Percentiles rank a stretch among this genome's conserved stretches.
Evolutionary conservation across 2,888 invertebrate species (phyloP).

Genomic region (Arge pagana): DNA sequence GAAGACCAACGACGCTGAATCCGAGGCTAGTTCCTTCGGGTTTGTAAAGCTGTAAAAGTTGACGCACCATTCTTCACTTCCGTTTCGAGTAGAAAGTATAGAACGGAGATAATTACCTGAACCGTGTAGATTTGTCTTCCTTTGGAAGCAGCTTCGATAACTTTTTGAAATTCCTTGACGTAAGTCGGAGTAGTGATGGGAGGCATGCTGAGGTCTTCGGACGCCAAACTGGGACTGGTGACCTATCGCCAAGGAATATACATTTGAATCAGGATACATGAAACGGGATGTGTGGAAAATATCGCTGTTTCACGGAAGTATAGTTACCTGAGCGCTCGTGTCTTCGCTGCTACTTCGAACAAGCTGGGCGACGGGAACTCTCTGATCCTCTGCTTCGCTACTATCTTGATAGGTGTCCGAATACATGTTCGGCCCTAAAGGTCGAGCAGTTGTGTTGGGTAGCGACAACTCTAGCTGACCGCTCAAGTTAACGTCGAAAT

Average conservation of each 20-base stretch:
- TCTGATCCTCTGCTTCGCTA: conserved; percentile 73
- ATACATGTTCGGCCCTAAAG: conserved; percentile 49
- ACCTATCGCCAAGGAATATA: too few relatives aligned
- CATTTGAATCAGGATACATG: too few relatives aligned
- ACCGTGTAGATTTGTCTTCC: conserved; percentile 66
- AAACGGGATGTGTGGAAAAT: neutral
- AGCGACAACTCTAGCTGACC: conserved; percentile 61
- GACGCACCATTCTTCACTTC: neutral
- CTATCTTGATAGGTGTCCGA: conserved; percentile 52
- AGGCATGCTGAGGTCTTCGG: conserved; percentile 57
- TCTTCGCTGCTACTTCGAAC: conserved; percentile 54
- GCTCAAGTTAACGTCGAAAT: conserved; percentile 88
- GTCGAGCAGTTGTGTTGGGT: conserved; percentile 49
- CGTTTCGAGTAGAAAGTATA: neutral
- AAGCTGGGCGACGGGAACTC: conserved; percentile 77
- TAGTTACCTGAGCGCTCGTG: conserved; percentile 50
- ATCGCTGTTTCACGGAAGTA: too few relatives aligned
- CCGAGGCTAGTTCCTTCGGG: conserved; percentile 71
- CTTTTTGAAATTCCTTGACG: conserved; percentile 63
- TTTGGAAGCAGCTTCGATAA: conserved; percentile 63
- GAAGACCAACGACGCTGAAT: conserved; percentile 70
- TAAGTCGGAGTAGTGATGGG: conserved; percentile 63
- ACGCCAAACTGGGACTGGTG: conserved; percentile 55
- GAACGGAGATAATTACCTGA: conserved; percentile 51
- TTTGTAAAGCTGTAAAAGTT: conserved; percentile 61